Conservation (phyloP, 2,113 vertebrate species). For the Erythrolamprus reginae region DNA sequence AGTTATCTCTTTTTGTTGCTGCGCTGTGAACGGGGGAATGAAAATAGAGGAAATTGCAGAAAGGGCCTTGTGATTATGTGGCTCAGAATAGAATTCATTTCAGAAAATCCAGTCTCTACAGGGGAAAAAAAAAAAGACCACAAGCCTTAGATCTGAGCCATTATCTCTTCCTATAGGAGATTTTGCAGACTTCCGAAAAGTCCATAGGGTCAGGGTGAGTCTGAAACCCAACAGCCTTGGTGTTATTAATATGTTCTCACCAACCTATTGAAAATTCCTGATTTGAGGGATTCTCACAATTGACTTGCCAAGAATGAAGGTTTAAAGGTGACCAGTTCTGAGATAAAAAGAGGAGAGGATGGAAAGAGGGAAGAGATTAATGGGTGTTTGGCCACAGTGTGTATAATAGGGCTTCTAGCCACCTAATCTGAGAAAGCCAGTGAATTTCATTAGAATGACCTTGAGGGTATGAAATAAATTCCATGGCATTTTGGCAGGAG, state of each 20-base stretch:
- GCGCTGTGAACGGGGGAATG: not conserved
- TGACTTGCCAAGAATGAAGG: not conserved
- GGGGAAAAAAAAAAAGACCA: not conserved
- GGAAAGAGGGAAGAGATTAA: not conserved
- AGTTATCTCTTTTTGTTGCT: not conserved
- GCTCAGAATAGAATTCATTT: not conserved
- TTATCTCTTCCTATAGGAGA: not conserved
- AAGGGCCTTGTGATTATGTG: not conserved
- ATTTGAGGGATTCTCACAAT: not conserved
- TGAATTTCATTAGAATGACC: conserved; percentile 24
- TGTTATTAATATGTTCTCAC: not conserved
- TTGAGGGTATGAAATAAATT: conserved; percentile 21
- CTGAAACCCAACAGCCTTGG: not conserved
- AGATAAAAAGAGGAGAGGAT: not conserved
- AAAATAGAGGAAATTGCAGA: not conserved
- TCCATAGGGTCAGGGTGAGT: not conserved
- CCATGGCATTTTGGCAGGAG: not conserved
- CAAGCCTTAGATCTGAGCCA: not conserved
- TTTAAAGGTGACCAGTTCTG: not conserved
- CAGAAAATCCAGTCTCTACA: not conserved
- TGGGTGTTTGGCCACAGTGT: not conserved
- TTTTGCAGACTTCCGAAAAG: not conserved
- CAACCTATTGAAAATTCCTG: not conserved
- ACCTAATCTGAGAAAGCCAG: conserved; percentile 2
- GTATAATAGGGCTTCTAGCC: not conserved